phyloP scores from a whole-genome alignment of 2,113 vertebrate species.

The Copsychus sechellarum region DNA sequence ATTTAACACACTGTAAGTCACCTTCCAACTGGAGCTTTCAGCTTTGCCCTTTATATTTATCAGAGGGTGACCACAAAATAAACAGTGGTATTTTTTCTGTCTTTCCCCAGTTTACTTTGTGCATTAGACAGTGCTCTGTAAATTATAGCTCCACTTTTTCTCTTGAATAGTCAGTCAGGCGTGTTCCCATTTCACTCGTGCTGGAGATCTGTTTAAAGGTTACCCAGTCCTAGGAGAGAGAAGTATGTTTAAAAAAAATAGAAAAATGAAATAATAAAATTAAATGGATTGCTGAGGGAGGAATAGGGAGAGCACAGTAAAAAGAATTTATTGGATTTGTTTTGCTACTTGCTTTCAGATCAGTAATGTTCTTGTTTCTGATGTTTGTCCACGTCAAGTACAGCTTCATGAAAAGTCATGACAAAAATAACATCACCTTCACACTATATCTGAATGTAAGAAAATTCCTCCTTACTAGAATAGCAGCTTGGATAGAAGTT shows the following conservation, averaged over 20 bases:
- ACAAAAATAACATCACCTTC: neutral
- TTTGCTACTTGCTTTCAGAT: neutral
- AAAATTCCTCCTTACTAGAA: neutral
- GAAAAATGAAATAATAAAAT: neutral
- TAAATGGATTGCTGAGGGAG: neutral
- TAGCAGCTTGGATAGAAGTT: neutral
- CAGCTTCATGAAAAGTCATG: neutral
- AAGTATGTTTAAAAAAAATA: neutral
- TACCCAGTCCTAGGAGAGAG: neutral
- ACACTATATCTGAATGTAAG: neutral
- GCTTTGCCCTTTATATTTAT: neutral
- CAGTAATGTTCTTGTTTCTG: neutral
- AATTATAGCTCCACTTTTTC: slow-evolving; percentile 1
- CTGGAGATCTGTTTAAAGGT: neutral
- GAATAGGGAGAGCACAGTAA: neutral
- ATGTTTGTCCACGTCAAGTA: neutral
- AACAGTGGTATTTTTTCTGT: neutral
- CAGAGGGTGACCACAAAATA: neutral
- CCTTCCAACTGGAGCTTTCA: neutral
- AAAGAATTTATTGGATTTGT: neutral
- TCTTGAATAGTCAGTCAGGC: neutral
- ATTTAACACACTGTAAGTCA: neutral
- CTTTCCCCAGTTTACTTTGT: slow-evolving; percentile 12
- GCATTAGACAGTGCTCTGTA: neutral
- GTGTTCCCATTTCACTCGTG: neutral